A percentile compares a stretch with the other conserved stretches of the same genome.
Conservation (phyloP, 2,888 invertebrate species). For the Marronus borbonicus region DNA sequence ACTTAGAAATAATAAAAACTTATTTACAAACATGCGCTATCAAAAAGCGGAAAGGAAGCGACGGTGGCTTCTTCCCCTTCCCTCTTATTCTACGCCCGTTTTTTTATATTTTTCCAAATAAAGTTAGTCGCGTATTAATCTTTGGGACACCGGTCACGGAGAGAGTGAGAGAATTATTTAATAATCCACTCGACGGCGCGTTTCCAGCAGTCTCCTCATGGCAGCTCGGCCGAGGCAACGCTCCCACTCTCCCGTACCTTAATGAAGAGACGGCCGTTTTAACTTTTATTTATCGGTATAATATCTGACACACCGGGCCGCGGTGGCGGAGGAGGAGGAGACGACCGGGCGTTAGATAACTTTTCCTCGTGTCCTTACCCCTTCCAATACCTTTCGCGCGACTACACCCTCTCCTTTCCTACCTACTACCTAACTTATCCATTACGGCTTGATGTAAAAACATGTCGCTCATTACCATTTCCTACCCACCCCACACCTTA, state of each 20-base stretch:
- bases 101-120: conserved; percentile 30
- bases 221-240: neutral
- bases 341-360: conserved; percentile 51
- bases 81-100: neutral
- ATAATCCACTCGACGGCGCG: conserved; percentile 31
- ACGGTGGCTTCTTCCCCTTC: neutral
- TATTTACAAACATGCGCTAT: neutral
- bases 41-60: neutral
- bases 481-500: conserved; percentile 44
- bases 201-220: conserved; percentile 4
- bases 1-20: neutral
- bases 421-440: conserved; percentile 59
- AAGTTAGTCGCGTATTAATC: conserved; percentile 39
- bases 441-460: conserved; percentile 60
- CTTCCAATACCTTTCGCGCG: conserved; percentile 27
- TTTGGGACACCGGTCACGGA: conserved; percentile 32
- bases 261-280: conserved; percentile 49
- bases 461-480: conserved; percentile 60
- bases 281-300: conserved; percentile 60
- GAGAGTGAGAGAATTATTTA: conserved; percentile 39
- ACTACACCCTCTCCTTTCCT: conserved; percentile 25
- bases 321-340: conserved; percentile 4
- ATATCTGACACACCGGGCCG: conserved; percentile 52
- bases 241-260: conserved; percentile 24
- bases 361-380: conserved; percentile 52